These are phyloP conservation scores for Drosophila kohkoa DNA, from an alignment of 1,140 invertebrate species.

Conservation along the genomic window DNA sequence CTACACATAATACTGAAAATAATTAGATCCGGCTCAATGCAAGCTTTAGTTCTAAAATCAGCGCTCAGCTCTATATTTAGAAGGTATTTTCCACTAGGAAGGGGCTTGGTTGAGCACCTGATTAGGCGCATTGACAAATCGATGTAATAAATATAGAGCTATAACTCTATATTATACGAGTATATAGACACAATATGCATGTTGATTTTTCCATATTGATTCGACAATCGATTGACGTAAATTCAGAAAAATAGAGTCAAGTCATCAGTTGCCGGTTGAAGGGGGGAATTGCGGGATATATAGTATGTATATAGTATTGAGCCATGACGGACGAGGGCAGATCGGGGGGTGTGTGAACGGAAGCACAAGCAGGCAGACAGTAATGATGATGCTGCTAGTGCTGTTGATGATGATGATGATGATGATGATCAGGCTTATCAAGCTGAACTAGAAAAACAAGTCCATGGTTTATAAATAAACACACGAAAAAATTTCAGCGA, in stretches of 20 bases:
- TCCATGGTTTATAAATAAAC: constrained; percentile 77
- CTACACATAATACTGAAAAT: background rate
- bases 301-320: background rate
- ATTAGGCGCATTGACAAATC: constrained; percentile 17
- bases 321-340: background rate
- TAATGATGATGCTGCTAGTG: constrained; percentile 14
- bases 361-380: constrained; percentile 38
- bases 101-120: constrained; percentile 38
- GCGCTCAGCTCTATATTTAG: constrained; percentile 41
- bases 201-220: constrained; percentile 45
- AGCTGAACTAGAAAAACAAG: constrained; percentile 79
- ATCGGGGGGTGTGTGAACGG: constrained; percentile 19
- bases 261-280: constrained; percentile 10
- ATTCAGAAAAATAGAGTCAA: constrained; percentile 36
- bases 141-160: constrained; percentile 8
- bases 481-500: constrained; percentile 38
- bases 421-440: constrained; percentile 73
- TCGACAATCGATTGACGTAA: constrained; percentile 39
- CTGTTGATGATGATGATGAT: constrained; percentile 11
- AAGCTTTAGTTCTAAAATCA: constrained; percentile 15
- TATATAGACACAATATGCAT: constrained; percentile 4
- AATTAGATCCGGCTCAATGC: constrained; percentile 32
- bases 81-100: constrained; percentile 39
- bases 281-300: background rate
- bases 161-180: background rate